These are phyloP conservation scores for Dolichopus griseipennis DNA, from an alignment of 2,888 invertebrate species.

Conservation along the genomic window DNA sequence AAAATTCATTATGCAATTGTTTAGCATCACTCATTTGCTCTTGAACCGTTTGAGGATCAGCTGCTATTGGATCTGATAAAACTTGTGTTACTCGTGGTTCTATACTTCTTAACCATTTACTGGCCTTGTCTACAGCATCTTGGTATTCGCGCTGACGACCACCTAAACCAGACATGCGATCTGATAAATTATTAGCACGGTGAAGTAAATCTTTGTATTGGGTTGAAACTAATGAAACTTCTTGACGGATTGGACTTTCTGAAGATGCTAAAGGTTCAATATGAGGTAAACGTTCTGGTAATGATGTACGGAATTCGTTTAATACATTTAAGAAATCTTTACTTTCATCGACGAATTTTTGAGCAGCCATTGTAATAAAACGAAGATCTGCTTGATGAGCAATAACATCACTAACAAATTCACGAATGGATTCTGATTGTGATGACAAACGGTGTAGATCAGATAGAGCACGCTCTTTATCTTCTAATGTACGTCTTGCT, in stretches of 20 bases:
- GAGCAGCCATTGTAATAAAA: conserved; percentile 92
- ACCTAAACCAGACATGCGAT: conserved; percentile 70
- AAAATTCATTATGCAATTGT: conserved; percentile 74
- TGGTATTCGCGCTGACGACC: conserved; percentile 67
- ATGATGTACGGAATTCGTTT: conserved; percentile 77
- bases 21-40: conserved; percentile 78
- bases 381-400: conserved; percentile 91
- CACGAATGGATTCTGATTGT: conserved; percentile 71
- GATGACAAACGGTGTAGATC: conserved; percentile 62
- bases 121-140: conserved; percentile 74
- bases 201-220: conserved; percentile 74
- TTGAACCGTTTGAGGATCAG: conserved; percentile 79
- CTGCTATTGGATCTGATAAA: conserved; percentile 73
- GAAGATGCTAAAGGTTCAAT: conserved; percentile 61
- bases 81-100: conserved; percentile 64
- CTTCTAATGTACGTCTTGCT: conserved; percentile 69
- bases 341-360: conserved; percentile 92
- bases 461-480: conserved; percentile 73
- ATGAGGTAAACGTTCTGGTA: conserved; percentile 75
- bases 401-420: conserved; percentile 87
- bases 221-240: conserved; percentile 67
- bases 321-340: conserved; percentile 77
- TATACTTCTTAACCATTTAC: conserved; percentile 67
- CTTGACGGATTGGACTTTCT: conserved; percentile 66
- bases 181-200: conserved; percentile 74